phyloP scores from a whole-genome alignment of 2,888 invertebrate species.

The Pyrochroa serraticornis region DNA sequence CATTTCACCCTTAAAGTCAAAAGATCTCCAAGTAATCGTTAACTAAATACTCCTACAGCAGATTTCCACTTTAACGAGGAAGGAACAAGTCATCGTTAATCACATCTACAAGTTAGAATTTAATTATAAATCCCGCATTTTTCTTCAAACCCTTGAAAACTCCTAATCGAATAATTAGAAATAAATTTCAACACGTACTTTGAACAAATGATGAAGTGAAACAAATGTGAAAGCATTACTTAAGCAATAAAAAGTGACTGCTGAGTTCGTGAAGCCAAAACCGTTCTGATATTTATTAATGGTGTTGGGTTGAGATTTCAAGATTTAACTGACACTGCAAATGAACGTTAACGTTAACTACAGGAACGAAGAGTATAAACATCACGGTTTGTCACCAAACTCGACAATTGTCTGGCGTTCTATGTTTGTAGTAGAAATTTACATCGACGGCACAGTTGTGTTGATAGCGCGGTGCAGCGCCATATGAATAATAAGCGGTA shows the following conservation, averaged over 20 bases:
- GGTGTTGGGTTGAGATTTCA: conserved; percentile 22
- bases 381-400: conserved; percentile 15
- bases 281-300: conserved; percentile 26
- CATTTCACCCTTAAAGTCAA: too few relatives aligned
- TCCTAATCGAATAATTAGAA: conserved; percentile 10
- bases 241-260: conserved; percentile 19
- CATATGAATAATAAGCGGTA: too few relatives aligned
- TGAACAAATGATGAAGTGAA: conserved; percentile 10
- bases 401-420: conserved; percentile 19
- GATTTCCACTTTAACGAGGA: too few relatives aligned
- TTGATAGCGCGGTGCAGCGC: not conserved
- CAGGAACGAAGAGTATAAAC: conserved; percentile 5
- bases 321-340: conserved; percentile 3
- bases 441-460: conserved; percentile 2
- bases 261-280: conserved; percentile 8
- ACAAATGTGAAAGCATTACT: conserved; percentile 18
- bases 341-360: conserved; percentile 17
- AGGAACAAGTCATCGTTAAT: too few relatives aligned
- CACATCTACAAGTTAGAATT: too few relatives aligned
- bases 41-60: too few relatives aligned
- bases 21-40: too few relatives aligned
- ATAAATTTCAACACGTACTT: conserved; percentile 9
- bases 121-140: conserved; percentile 2
- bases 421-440: conserved; percentile 19
- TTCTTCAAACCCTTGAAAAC: conserved; percentile 1